These are phyloP conservation scores for Piscicola geometra DNA, from an alignment of 2,888 invertebrate genomes.

Conservation along the genomic window DNA sequence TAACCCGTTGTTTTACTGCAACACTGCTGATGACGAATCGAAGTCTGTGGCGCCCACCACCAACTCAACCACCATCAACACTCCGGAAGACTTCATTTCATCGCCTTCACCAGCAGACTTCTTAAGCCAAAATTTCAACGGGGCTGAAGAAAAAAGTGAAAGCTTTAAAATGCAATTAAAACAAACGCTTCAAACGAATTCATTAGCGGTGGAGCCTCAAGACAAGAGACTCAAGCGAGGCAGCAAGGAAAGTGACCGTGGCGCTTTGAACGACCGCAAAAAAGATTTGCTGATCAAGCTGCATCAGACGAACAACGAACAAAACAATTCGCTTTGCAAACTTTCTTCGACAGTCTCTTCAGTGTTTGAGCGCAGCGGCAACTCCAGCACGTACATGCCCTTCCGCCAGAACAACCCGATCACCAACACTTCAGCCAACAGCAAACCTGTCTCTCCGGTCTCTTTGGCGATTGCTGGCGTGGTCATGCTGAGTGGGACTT, in stretches of 20 bases:
- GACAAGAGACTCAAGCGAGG: background rate
- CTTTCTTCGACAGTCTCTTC: constrained; percentile 30
- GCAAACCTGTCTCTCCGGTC: constrained; percentile 18
- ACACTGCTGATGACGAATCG: background rate
- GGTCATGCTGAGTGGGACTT: constrained; percentile 35
- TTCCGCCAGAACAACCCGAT: constrained; percentile 16
- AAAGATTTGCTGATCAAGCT: constrained; percentile 17
- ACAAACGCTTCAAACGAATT: background rate
- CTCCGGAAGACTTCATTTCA: constrained; percentile 23
- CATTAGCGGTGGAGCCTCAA: background rate
- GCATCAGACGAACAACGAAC: constrained; percentile 1
- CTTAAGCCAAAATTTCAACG: too few species aligned
- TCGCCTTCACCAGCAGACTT: background rate
- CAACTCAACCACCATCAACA: constrained; percentile 22
- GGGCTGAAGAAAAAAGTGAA: background rate
- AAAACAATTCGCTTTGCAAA: background rate
- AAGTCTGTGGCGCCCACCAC: constrained; percentile 7
- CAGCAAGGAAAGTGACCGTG: background rate
- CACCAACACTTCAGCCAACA: constrained; percentile 32
- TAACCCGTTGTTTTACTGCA: background rate
- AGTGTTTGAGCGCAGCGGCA: constrained; percentile 20
- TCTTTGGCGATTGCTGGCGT: constrained; percentile 33
- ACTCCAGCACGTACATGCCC: constrained; percentile 15
- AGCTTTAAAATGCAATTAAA: background rate
- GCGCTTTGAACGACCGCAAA: constrained; percentile 13